Conservation (phyloP, 1,140 invertebrate genomes). For the Dinothrombium tinctorium region DNA sequence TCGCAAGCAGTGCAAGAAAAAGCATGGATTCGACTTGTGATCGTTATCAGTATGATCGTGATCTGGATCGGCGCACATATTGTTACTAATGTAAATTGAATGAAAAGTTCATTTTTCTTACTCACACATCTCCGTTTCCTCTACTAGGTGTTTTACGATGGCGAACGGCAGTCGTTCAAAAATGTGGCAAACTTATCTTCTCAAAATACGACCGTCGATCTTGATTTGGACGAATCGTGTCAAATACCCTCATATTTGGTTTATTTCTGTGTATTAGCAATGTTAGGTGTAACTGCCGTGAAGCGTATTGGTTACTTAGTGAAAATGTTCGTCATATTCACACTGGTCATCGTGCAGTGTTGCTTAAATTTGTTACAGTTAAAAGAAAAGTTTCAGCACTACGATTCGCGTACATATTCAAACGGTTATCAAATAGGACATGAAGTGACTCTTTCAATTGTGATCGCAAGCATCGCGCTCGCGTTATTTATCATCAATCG, state of each 20-base stretch:
- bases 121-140: neutral
- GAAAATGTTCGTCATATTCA: slow-evolving; percentile 36
- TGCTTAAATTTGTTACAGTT: slow-evolving; percentile 34
- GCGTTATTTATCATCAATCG: slow-evolving; percentile 25
- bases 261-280: slow-evolving; percentile 38
- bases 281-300: slow-evolving; percentile 42
- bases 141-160: neutral
- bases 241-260: slow-evolving; percentile 42
- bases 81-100: slow-evolving; percentile 28
- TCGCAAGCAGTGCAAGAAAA: slow-evolving; percentile 11
- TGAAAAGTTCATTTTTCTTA: slow-evolving; percentile 1
- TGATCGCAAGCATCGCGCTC: slow-evolving; percentile 23
- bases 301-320: slow-evolving; percentile 42
- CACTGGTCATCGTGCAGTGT: slow-evolving; percentile 34
- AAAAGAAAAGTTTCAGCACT: slow-evolving; percentile 24
- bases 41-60: neutral
- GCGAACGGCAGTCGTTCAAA: neutral
- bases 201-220: neutral
- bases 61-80: slow-evolving; percentile 21
- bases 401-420: slow-evolving; percentile 12
- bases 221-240: neutral
- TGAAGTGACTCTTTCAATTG: neutral
- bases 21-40: slow-evolving; percentile 12
- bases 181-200: too few relatives aligned
- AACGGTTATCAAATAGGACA: neutral